phyloP scores from a whole-genome alignment of 2,888 invertebrate species.

The Pollenia griseotomentosa region DNA sequence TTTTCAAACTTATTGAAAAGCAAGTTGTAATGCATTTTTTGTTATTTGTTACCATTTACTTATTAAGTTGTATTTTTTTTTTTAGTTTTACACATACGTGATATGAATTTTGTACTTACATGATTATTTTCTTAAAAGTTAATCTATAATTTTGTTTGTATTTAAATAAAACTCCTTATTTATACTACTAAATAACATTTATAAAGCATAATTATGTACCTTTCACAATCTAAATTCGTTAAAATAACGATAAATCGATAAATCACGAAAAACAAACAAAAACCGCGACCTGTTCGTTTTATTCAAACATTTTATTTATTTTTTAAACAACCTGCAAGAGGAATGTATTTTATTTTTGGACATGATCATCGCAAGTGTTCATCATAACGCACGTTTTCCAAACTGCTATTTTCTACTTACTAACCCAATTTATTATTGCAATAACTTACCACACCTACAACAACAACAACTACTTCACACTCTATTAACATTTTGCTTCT shows the following conservation, averaged over 20 bases:
- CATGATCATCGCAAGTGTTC: slow-evolving; percentile 1
- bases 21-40: too few species aligned
- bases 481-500: slow-evolving; percentile 34
- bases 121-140: background rate
- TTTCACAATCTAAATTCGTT: slow-evolving; percentile 56
- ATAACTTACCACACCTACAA: slow-evolving; percentile 31
- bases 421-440: slow-evolving; percentile 5
- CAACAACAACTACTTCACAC: slow-evolving; percentile 31
- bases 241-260: slow-evolving; percentile 8
- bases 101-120: background rate
- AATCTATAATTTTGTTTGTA: slow-evolving; percentile 1
- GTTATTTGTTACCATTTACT: too few species aligned
- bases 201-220: slow-evolving; percentile 68
- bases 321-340: slow-evolving; percentile 35
- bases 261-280: slow-evolving; percentile 26
- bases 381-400: slow-evolving; percentile 35
- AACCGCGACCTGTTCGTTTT: slow-evolving; percentile 52
- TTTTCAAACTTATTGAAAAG: background rate
- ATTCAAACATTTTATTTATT: slow-evolving; percentile 19
- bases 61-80: too few species aligned
- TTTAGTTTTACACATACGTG: too few species aligned
- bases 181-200: slow-evolving; percentile 54
- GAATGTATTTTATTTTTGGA: slow-evolving; percentile 33
- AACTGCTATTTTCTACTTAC: slow-evolving; percentile 37
- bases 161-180: slow-evolving; percentile 21